Base-by-base conservation (phyloP, 2,888 invertebrate genomes). In the Danaus chrysippus region DNA sequence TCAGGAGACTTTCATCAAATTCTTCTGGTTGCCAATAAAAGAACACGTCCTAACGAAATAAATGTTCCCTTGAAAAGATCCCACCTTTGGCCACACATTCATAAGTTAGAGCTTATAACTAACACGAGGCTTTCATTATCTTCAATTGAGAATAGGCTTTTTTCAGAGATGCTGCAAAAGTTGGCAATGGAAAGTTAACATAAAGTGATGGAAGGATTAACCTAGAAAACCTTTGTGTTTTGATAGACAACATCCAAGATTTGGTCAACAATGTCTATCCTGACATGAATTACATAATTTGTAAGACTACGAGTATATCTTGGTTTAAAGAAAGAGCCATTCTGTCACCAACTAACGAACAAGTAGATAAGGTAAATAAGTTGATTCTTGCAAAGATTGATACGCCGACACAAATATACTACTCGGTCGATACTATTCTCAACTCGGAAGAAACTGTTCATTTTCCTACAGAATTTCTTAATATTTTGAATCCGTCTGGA, bases 1-100 rank as follows among this genome's bases (percentile, higher is more conserved):
- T 71, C 70, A 56, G 71, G 70, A 66, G 71, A 73, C 54, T 73
- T 72, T 43, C 63, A 63, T 54, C 70, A 73, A 70, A 73, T 67
- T 60, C 64, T 73, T 66, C 73, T 73, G 61, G 69, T 71, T 62
- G 65, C 73, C 56, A 68, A 70, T 67, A 58, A 70, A 69, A 66
- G 68, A 67, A 71, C 70, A 59, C 65, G 64, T 61, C 69, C 71
- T 55, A 71, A 73, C 65, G 69, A 74, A 67, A 68, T 69, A 65
- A 73, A 71, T 68, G 67, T 68, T 62, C 70, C 58, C 60, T 62
- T 72, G 53, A 71, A 72, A 65, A 66, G 65, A 68, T 73, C 69
- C 56, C 55, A 67, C 59, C 66, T 72, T 67, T 73, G 72, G 69
- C 68, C 68, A n/a, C n/a, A n/a, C n/a, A n/a, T n/a, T n/a, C n/a